Evolutionary conservation across 2,797 vertebrate genomes (phyloP).

Genomic region (Gephyroberyx darwinii): DNA sequence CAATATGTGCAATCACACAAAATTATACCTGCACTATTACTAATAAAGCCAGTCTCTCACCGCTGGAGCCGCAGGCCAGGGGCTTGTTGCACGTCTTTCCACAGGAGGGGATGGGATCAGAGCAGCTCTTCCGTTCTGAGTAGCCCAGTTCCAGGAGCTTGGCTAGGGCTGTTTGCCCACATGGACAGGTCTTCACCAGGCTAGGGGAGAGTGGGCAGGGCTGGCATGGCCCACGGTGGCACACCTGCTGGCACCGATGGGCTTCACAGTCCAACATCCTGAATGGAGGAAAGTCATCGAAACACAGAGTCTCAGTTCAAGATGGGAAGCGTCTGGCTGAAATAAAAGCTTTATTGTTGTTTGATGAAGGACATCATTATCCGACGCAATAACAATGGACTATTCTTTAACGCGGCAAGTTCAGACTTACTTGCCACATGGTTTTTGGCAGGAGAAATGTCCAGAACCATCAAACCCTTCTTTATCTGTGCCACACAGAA

Average conservation of each 20-base stretch:
- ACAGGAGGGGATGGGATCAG: slow-evolving; percentile 93
- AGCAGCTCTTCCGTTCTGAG: slow-evolving; percentile 86
- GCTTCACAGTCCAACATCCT: slow-evolving; percentile 92
- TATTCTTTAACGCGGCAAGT: background rate
- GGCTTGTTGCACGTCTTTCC: slow-evolving; percentile 94
- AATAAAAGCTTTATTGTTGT: background rate
- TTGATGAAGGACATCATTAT: background rate
- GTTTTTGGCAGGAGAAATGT: slow-evolving; percentile 90
- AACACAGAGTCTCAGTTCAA: background rate
- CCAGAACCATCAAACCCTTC: slow-evolving; percentile 87
- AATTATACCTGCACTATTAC: background rate
- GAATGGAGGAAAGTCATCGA: background rate
- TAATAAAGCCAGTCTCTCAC: slow-evolving; percentile 75
- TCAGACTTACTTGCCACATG: slow-evolving; percentile 90
- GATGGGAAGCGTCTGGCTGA: background rate
- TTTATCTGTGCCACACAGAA: slow-evolving; percentile 88
- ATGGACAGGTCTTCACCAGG: slow-evolving; percentile 90
- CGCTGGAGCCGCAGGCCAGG: slow-evolving; percentile 90
- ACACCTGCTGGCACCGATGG: slow-evolving; percentile 89
- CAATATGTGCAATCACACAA: background rate
- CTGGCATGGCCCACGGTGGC: slow-evolving; percentile 89
- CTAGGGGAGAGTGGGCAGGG: slow-evolving; percentile 88
- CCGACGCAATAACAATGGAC: background rate
- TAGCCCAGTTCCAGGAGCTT: slow-evolving; percentile 94
- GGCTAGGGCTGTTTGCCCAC: slow-evolving; percentile 90